These are phyloP conservation scores for Pycnonotus jocosus DNA, from an alignment of 2,113 vertebrate species.

Conservation along the genomic window DNA sequence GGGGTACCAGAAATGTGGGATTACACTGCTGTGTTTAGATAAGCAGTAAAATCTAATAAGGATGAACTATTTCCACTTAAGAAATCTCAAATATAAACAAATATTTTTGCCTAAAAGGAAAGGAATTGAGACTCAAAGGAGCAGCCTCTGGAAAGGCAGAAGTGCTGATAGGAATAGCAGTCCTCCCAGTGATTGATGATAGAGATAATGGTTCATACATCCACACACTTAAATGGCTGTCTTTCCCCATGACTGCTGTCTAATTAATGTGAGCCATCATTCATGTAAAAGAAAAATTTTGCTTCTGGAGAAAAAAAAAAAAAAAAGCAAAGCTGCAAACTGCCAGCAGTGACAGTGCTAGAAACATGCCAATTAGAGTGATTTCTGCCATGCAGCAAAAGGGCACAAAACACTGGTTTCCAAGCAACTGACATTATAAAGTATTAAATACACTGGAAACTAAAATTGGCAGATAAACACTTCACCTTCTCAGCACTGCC, in stretches of 20 bases:
- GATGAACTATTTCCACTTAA: not conserved
- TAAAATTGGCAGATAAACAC: conserved; percentile 1
- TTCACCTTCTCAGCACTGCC: not conserved
- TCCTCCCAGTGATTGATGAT: conserved; percentile 17
- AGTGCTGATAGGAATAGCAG: not conserved
- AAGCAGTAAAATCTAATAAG: not conserved
- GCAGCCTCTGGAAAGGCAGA: not conserved
- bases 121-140: not conserved
- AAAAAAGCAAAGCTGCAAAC: not conserved
- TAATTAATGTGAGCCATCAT: conserved; percentile 63
- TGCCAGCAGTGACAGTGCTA: conserved; percentile 35
- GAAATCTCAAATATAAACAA: not conserved
- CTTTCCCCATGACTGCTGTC: conserved; percentile 36
- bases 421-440: conserved; percentile 74
- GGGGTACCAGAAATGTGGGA: not conserved
- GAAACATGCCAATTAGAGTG: conserved; percentile 66
- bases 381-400: conserved; percentile 66
- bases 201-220: conserved; percentile 35
- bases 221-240: conserved; percentile 16
- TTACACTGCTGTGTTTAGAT: not conserved
- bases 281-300: conserved; percentile 41
- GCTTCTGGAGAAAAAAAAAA: conserved; percentile 9
- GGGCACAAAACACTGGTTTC: conserved; percentile 71
- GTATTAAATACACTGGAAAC: conserved; percentile 33
- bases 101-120: not conserved